These are phyloP conservation scores for Ascidia mentula DNA, from an alignment of 23 tunicate genomes.

Conservation along the genomic window DNA sequence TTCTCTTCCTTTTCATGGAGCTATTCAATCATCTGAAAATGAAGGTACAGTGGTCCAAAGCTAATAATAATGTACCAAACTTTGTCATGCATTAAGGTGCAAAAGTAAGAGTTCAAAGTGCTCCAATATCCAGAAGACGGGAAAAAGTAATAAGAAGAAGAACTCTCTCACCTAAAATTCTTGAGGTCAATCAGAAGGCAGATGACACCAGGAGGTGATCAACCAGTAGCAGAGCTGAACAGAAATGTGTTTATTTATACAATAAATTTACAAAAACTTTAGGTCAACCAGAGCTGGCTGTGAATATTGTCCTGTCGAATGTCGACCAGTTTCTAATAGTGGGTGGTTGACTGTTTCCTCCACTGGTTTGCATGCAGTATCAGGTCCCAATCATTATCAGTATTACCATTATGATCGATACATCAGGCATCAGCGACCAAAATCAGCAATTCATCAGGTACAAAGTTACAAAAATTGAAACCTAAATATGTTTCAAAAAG, in stretches of 20 bases:
- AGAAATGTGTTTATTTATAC: not conserved
- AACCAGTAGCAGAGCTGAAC: too few relatives aligned
- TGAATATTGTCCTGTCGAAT: constrained; percentile 54
- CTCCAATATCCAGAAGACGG: not conserved
- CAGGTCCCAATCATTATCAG: constrained; percentile 45
- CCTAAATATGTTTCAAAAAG: not conserved
- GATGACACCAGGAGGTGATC: not conserved
- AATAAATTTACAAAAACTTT: not conserved
- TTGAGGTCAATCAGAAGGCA: not conserved
- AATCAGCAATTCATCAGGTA: constrained; percentile 38
- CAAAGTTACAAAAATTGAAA: too few relatives aligned
- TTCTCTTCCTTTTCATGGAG: not conserved
- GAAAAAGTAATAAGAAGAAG: not conserved
- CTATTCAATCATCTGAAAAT: not conserved
- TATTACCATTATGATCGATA: constrained; percentile 42
- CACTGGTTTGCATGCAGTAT: constrained; percentile 31
- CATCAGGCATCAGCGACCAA: constrained; percentile 36
- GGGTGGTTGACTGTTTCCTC: constrained; percentile 20
- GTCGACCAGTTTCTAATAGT: constrained; percentile 40
- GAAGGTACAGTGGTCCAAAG: not conserved
- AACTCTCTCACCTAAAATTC: not conserved
- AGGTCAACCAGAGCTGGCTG: constrained; percentile 30
- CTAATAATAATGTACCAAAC: not conserved
- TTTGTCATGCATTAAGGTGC: not conserved
- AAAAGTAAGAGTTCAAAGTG: not conserved